These are phyloP conservation scores for Tachyglossus aculeatus DNA, from an alignment of 2,797 vertebrate species.

Conservation along the genomic window DNA sequence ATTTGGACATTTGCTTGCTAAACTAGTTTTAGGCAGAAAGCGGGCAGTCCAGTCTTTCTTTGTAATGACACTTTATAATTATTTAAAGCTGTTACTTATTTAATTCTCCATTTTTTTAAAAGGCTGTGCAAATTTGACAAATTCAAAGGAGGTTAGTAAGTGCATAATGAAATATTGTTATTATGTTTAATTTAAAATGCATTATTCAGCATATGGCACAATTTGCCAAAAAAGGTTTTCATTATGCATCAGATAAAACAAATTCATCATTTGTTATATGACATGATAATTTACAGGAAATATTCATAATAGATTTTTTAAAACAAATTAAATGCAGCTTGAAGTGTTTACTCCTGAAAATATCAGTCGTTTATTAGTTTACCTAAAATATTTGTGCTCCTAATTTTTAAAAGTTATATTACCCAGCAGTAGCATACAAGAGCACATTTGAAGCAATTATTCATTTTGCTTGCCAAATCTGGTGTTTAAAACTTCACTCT, in stretches of 20 bases:
- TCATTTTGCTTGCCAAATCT: constrained; percentile 5
- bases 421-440: background rate
- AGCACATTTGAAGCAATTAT: background rate
- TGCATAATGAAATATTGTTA: too few species aligned
- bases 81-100: too few species aligned
- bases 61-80: too few species aligned
- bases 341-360: background rate
- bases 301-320: background rate
- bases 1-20: too few species aligned
- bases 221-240: too few species aligned
- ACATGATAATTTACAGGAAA: background rate
- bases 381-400: background rate
- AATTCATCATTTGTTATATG: background rate
- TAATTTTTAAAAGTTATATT: constrained; percentile 12
- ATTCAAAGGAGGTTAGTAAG: too few species aligned
- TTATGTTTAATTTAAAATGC: background rate
- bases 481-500: background rate
- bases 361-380: constrained; percentile 1
- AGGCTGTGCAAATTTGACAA: too few species aligned
- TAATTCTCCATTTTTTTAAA: too few species aligned
- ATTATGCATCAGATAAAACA: too few species aligned
- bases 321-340: background rate
- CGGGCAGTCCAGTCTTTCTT: too few species aligned
- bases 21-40: too few species aligned
- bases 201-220: too few species aligned